Base-by-base conservation (phyloP, 2,888 invertebrate genomes). In the Neocrepidodera transversa region DNA sequence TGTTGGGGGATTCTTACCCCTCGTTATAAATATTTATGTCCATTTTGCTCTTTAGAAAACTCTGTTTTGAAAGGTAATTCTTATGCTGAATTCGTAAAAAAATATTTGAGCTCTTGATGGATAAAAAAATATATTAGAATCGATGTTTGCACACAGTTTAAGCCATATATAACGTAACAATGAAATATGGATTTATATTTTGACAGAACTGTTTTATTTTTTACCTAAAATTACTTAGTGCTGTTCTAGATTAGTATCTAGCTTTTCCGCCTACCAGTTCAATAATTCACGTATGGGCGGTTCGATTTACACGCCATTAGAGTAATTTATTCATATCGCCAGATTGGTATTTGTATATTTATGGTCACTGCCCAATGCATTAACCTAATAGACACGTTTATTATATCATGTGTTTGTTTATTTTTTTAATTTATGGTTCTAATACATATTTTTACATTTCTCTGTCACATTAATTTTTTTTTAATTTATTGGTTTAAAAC, bases 231-330 rank as follows among this genome's bases (percentile, higher is more conserved):
- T 60, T 60, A 61, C 58, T 58, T 50, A 50, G 28, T 23, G 35
- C 14, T 7, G 49, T 42, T 23, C 35, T 56, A 61, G 64, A 64
- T 61, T 57, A 51, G 51, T 51, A 64, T 64, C 64, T 57, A 38
- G 60, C 57, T 59, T 59, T 60, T 55, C 62, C 59, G 50, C 38
- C 57, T 54, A 55, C 53, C 61, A 36, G 43, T n/a, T 64, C 54
- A 64, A 64, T 63, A 63, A 64, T 64, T 64, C 60, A 64, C 38
- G 51, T 51, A 50, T 23, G 53, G 53, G 62, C 61, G 59, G 57
- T 60, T 58, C 62, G 62, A 64, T 62, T 56, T 20, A 28, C 52
- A 52, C 57, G 64, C 62, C 64, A 62, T 64, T 62, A 62, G 48
- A 52, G 32, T 52, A 42, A 60, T 58, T 56, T 60, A 58, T 62